These are phyloP conservation scores for Mustela lutreola DNA, from an alignment of 2,113 vertebrate genomes.

Conservation along the genomic window DNA sequence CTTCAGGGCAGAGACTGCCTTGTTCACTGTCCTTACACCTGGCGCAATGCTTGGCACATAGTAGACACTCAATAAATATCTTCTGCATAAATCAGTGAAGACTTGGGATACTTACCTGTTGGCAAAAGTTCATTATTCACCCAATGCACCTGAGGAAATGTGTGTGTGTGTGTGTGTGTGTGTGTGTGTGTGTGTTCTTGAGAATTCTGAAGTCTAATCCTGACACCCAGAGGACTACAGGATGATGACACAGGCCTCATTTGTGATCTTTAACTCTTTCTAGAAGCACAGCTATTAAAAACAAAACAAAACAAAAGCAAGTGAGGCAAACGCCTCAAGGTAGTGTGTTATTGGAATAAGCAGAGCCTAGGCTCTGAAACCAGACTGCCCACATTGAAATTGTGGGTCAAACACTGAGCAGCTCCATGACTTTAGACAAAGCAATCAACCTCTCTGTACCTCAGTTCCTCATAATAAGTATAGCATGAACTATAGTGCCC, in stretches of 20 bases:
- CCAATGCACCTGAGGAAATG: background rate
- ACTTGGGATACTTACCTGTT: background rate
- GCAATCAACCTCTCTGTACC: background rate
- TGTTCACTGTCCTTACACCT: background rate
- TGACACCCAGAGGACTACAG: background rate
- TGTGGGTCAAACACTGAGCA: background rate
- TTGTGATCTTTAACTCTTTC: background rate
- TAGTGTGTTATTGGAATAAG: background rate
- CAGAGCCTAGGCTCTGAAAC: background rate
- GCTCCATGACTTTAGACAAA: background rate
- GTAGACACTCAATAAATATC: background rate
- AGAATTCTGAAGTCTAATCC: background rate
- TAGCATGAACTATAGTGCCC: background rate
- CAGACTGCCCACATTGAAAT: background rate
- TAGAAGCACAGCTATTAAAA: background rate
- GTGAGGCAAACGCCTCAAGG: background rate
- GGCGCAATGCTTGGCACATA: too few species aligned
- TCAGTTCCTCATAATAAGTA: background rate
- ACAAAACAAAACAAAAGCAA: background rate
- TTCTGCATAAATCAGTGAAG: background rate
- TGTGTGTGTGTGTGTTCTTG: background rate
- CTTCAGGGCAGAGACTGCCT: background rate
- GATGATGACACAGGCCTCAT: background rate
- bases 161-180: background rate
- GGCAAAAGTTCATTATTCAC: background rate